phyloP scores from a whole-genome alignment of 2,797 vertebrate species.

The Micropoecilia bifurca region DNA sequence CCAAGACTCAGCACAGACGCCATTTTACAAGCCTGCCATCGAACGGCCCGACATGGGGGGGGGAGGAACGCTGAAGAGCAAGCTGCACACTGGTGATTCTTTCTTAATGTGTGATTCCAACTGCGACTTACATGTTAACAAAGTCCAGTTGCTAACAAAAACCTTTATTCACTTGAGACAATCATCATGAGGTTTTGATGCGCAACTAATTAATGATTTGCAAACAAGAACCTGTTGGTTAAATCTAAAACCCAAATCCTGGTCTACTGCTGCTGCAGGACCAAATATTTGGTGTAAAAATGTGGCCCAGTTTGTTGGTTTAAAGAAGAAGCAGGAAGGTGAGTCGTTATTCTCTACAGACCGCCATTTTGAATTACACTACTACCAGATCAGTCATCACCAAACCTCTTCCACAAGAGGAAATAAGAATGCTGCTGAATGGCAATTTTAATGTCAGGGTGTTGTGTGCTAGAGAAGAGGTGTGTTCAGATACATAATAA shows the following conservation, averaged over 20 bases:
- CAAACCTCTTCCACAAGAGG: neutral
- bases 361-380: slow-evolving; percentile 1
- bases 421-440: neutral
- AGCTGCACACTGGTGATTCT: neutral
- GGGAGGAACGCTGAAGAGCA: neutral
- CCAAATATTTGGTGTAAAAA: neutral
- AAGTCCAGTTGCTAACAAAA: neutral
- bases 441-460: neutral
- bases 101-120: neutral
- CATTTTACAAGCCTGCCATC: slow-evolving; percentile 60
- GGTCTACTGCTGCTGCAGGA: neutral
- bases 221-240: neutral
- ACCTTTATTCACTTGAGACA: neutral
- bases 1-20: slow-evolving; percentile 72
- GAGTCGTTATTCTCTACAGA: neutral
- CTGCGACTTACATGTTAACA: neutral
- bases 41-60: slow-evolving; percentile 17
- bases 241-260: neutral
- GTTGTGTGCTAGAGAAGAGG: neutral
- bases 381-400: neutral
- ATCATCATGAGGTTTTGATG: neutral
- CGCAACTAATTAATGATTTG: neutral
- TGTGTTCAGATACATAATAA: neutral
- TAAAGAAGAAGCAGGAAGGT: neutral
- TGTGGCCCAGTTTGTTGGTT: neutral